Base-by-base conservation (phyloP, 1,140 invertebrate genomes). In the Ctenoplectra terminalis region DNA sequence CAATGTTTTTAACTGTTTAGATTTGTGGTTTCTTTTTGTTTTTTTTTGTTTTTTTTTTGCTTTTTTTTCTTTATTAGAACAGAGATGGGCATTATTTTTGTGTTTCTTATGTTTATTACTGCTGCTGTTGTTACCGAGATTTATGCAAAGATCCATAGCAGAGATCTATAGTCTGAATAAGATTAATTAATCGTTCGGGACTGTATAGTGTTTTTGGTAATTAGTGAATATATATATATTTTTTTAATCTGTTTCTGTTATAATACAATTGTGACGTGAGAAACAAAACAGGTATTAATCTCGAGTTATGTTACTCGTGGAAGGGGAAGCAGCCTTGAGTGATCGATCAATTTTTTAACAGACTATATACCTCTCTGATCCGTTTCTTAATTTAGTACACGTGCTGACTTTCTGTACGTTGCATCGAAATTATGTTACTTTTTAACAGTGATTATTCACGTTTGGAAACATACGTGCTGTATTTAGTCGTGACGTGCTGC, bases 1-100 rank as follows among this genome's bases (percentile, higher is more conserved):
- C 7, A 58, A n/a, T 52, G 4, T 20, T 6, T n/a, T 29, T 1
- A 29, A 26, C 15, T 6, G 26, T 23, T 34, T 34, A 50, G 31
- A 58, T 34, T 52, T 50, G 17, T 50, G 5, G 2, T 40, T 5
- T 7, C 26, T 5, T 40, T 23, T n/a, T 37, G 9, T 5, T n/a
- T n/a, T n/a, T n/a, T n/a, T n/a, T n/a, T n/a, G n/a, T n/a, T n/a
- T n/a, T n/a, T n/a, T n/a, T n/a, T n/a, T n/a, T n/a, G n/a, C n/a
- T n/a, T n/a, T n/a, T n/a, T n/a, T n/a, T n/a, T n/a, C n/a, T n/a
- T n/a, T n/a, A n/a, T n/a, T n/a, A 31, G 26, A 17, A 31, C 34
- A 66, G 75, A 78, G 52, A 78, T 60, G 40, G 75, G 52, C 64
- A 58, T n/a, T 67, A 20, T 2, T 20, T n/a, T 71, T 40, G 4